Conservation (phyloP, 1,140 invertebrate species). For the Zaprionus kolodkinae region DNA sequence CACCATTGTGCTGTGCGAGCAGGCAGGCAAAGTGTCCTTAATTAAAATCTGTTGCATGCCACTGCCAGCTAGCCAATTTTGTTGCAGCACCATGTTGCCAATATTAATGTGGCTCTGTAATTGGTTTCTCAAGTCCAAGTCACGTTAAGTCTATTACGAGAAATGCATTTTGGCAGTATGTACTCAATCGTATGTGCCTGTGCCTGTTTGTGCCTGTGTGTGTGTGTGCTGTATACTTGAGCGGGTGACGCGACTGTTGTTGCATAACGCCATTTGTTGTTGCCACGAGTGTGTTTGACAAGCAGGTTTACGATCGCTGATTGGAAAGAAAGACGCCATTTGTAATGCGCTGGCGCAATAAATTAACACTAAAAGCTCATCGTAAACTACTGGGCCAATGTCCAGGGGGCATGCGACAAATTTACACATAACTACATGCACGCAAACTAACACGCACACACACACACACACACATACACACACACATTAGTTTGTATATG, state of each 20-base stretch:
- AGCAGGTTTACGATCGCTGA: slow-evolving; percentile 42
- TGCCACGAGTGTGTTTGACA: slow-evolving; percentile 31
- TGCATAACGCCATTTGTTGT: slow-evolving; percentile 31
- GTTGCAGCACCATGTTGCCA: slow-evolving; percentile 66
- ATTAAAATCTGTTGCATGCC: slow-evolving; percentile 42
- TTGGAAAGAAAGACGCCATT: slow-evolving; percentile 34
- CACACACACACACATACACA: neutral
- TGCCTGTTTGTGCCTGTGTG: neutral
- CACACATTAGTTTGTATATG: neutral
- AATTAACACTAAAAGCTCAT: slow-evolving; percentile 53
- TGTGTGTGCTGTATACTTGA: slow-evolving; percentile 10
- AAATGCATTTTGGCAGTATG: slow-evolving; percentile 67
- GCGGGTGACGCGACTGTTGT: slow-evolving; percentile 36
- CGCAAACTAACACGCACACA: neutral
- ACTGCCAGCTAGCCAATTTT: slow-evolving; percentile 49
- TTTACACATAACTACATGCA: slow-evolving; percentile 14
- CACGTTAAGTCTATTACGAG: slow-evolving; percentile 81
- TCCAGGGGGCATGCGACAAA: slow-evolving; percentile 50
- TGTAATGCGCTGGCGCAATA: slow-evolving; percentile 30
- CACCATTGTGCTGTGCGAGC: too few relatives aligned
- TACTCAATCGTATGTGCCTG: slow-evolving; percentile 16
- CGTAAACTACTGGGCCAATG: slow-evolving; percentile 34
- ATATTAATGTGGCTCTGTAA: slow-evolving; percentile 81
- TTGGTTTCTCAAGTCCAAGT: slow-evolving; percentile 80
- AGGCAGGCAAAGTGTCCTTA: slow-evolving; percentile 37